Evolutionary conservation across 2,888 invertebrate genomes (phyloP).

Genomic region (Acrocyrtus sp.): DNA sequence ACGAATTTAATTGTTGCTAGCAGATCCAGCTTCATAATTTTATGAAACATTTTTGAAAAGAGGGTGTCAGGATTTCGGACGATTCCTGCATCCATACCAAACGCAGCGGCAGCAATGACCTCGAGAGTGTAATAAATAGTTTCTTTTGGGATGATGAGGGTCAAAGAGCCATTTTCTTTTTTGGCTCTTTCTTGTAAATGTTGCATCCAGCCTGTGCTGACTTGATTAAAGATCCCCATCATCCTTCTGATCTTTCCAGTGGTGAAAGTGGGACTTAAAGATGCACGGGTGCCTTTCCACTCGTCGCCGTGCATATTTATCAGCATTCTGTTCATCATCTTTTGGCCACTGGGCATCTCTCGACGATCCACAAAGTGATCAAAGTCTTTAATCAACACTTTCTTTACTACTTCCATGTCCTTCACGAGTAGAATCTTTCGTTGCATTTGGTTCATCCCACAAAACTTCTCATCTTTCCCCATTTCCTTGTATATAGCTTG

Average conservation of each 20-base stretch:
- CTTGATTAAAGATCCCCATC: conserved; percentile 9
- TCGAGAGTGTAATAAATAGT: conserved; percentile 56
- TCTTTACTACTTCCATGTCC: conserved; percentile 41
- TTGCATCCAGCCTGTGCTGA: not conserved
- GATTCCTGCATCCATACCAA: conserved; percentile 66
- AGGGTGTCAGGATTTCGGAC: conserved; percentile 65
- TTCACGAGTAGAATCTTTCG: conserved; percentile 12
- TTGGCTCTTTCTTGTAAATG: conserved; percentile 5
- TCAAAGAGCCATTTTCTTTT: not conserved
- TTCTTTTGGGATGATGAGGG: conserved; percentile 11
- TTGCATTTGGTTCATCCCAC: conserved; percentile 9
- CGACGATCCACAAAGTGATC: conserved; percentile 37
- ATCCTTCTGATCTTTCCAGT: conserved; percentile 27
- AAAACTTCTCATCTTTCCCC: conserved; percentile 16
- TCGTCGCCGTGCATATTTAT: not conserved
- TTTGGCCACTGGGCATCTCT: not conserved
- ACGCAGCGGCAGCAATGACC: conserved; percentile 66
- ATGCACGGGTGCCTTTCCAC: conserved; percentile 18
- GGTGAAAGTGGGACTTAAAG: conserved; percentile 26
- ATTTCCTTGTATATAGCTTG: conserved; percentile 7
- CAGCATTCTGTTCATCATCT: not conserved
- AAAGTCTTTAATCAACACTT: conserved; percentile 49
- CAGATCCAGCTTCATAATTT: not conserved
- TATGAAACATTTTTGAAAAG: conserved; percentile 64
- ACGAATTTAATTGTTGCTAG: conserved; percentile 10